Evolutionary conservation across 35 echinoderm and acorn worm species (phyloP), one percentile per base, ranked within the genome.

Genomic region (Strongylocentrotus purpuratus): DNA sequence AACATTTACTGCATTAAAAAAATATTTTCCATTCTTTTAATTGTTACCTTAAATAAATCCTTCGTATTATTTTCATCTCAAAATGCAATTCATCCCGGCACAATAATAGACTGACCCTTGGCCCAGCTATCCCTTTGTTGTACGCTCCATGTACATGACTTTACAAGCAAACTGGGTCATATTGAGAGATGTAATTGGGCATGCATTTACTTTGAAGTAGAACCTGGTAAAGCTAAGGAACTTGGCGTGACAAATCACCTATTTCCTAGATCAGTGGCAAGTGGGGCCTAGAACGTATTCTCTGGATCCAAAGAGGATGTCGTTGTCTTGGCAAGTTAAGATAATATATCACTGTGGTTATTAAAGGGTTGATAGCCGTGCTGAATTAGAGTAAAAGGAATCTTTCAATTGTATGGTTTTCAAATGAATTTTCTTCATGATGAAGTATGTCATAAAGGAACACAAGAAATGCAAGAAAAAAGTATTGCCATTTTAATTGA

Each of bases 231-330:
- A 28, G 65, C 25, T 1, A 6, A 78, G 65, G 28, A 22, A 78
- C 65, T 78, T 8, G 4, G 65, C 28, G 3, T n/a, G 65, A 78
- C 65, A 78, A 78, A 78, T 78, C 65, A 78, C 65, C 65, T 78
- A 78, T 78, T 78, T 78, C 65, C 65, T 78, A 78, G 65, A 78
- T 78, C 65, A 78, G 65, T 78, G 28, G 65, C 65, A 78, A n/a
- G 65, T 78, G 22, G 65, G 28, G 65, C 22, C 65, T 78, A 8
- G 7, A 78, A 78, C n/a, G 65, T 78, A 78, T 78, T 78, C 7
- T 78, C 20, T 78, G 28, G 20, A 28, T 78, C 25, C 65, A 78
- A n/a, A 78, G 65, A 78, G 65, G 65, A 78, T 78, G 65, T 28
- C 20, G 65, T n/a, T 28, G 65, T 78, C 65, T 78, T 78, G 65